Percentiles rank a stretch among this genome's conserved stretches.
Conservation (phyloP, 1,140 invertebrate species). For the Drosophila grimshawi region DNA sequence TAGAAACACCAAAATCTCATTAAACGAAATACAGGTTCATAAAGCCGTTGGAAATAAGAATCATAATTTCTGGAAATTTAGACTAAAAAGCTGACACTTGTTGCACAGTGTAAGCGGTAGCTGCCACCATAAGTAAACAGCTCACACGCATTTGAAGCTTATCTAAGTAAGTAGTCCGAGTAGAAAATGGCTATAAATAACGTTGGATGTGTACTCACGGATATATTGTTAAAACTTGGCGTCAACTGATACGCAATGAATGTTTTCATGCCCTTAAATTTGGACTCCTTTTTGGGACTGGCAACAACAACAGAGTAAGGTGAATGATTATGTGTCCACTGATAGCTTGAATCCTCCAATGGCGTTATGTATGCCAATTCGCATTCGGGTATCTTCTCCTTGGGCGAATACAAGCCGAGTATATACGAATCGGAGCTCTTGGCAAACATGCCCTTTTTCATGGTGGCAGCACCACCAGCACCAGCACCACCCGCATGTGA, state of each 20-base stretch:
- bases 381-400: constrained; percentile 89
- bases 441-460: constrained; percentile 95
- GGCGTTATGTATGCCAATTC: constrained; percentile 92
- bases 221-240: constrained; percentile 97
- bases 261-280: constrained; percentile 98
- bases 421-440: constrained; percentile 90
- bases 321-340: constrained; percentile 90
- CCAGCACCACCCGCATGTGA: constrained; percentile 37
- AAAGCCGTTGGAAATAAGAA: too few species aligned
- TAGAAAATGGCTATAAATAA: background rate
- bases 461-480: constrained; percentile 83
- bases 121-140: constrained; percentile 2
- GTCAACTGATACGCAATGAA: constrained; percentile 98
- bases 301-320: constrained; percentile 94
- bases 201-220: constrained; percentile 87
- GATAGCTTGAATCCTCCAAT: constrained; percentile 87
- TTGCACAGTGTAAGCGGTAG: constrained; percentile 35
- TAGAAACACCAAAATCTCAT: too few species aligned
- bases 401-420: constrained; percentile 89
- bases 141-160: constrained; percentile 12
- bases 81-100: constrained; percentile 14
- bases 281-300: constrained; percentile 98
- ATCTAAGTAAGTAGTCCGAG: constrained; percentile 26
- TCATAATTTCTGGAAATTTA: too few species aligned
- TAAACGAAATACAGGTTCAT: too few species aligned